Base-by-base conservation (phyloP, 2,888 invertebrate genomes). In the Gastrophysa polygoni region DNA sequence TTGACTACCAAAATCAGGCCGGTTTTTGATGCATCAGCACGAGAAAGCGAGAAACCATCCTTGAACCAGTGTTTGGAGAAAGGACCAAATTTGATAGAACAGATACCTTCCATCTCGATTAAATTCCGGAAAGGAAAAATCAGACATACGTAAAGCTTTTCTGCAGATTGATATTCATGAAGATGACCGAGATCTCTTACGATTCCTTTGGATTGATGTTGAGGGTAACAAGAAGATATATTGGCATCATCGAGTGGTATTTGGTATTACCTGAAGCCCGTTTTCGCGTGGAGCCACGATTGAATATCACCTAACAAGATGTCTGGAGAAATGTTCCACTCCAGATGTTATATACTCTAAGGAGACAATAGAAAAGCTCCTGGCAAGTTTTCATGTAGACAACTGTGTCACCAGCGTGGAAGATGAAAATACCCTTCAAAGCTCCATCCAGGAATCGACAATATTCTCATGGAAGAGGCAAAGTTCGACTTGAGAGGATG, bases 1-100 rank as follows among this genome's bases (percentile, higher is more conserved):
- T 28, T 20, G 1, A 69, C 70, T 0, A 71, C 71, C 6, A 47
- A 48, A 20, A 61, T 73, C 10, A 57, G 72, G 20, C 72, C 72
- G 0, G 72, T 74, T 5, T 74, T 74, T 28, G 72, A 73, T 51
- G 74, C 72, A 0, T 75, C 74, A 1, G 68, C 71, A 0, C 32
- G 49, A 18, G 63, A 59, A 32, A 68, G 66, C 20, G 66, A 62
- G 3, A 61, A 62, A 16, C 71, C 69, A 5, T 69, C 72, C 6
- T 47, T 76, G 7, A 76, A 74, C 52, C 57, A 69, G 11, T 70
- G 70, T 54, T 34, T 66, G 4, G 62, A 68, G 34, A 67, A 63
- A 43, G 62, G 64, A 7, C 46, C 59, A 2, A 48, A 48, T 48
- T 6, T 49, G 48, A 57, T 57, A 14, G 66, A 69, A 28, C 21